These are phyloP conservation scores for Columba livia DNA, from an alignment of 2,113 vertebrate genomes.

Conservation along the genomic window DNA sequence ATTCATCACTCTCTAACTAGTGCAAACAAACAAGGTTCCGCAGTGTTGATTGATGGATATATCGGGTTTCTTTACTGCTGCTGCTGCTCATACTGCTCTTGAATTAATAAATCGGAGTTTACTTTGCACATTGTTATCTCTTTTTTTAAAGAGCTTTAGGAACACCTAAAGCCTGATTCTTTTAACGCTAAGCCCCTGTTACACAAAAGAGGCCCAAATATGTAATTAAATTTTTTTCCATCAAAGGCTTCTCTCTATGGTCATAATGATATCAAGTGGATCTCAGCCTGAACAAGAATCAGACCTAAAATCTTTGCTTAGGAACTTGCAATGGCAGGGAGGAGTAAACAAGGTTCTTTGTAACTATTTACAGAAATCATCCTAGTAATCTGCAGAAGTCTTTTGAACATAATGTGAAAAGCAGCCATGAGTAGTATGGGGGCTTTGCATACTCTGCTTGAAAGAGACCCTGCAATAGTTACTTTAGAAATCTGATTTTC, in stretches of 20 bases:
- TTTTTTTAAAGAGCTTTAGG: slow-evolving; percentile 30
- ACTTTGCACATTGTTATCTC: slow-evolving; percentile 44
- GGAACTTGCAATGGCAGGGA: not conserved
- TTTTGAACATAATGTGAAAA: not conserved
- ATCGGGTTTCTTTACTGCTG: slow-evolving; percentile 51
- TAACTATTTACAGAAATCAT: not conserved
- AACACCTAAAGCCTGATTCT: slow-evolving; percentile 40
- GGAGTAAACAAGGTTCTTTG: not conserved
- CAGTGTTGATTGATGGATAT: slow-evolving; percentile 62
- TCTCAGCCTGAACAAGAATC: not conserved
- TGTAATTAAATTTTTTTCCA: not conserved
- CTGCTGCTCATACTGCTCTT: slow-evolving; percentile 45
- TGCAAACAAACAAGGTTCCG: slow-evolving; percentile 67
- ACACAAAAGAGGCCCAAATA: not conserved
- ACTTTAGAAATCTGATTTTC: not conserved
- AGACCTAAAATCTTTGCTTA: not conserved
- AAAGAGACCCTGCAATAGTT: not conserved
- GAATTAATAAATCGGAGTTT: slow-evolving; percentile 49
- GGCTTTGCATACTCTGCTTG: not conserved
- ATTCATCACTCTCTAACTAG: slow-evolving; percentile 69
- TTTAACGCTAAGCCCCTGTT: slow-evolving; percentile 11
- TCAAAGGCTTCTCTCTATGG: not conserved
- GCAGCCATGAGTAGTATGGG: not conserved
- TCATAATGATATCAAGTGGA: not conserved
- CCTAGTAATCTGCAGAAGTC: not conserved